These are phyloP conservation scores for Ochropacha duplaris DNA, from an alignment of 2,888 invertebrate genomes.

Conservation along the genomic window DNA sequence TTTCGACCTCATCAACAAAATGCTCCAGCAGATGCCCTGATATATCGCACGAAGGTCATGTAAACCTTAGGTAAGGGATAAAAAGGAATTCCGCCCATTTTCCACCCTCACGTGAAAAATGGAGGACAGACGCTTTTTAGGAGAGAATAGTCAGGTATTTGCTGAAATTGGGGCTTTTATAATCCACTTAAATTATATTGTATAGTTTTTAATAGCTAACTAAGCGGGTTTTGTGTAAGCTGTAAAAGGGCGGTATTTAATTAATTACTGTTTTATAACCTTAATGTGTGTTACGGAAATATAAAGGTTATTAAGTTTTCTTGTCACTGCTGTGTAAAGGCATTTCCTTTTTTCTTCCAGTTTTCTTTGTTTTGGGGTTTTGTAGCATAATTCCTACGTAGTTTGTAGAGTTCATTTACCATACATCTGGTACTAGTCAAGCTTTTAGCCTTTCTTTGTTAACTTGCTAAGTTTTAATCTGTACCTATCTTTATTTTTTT, in stretches of 20 bases:
- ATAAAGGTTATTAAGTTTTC: too few species aligned
- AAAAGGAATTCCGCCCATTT: conserved; percentile 28
- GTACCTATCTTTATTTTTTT: too few species aligned
- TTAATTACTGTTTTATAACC: neutral
- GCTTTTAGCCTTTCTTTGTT: too few species aligned
- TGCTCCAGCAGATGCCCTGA: conserved; percentile 14
- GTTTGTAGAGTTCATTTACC: too few species aligned
- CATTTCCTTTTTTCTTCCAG: too few species aligned
- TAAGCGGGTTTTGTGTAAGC: neutral
- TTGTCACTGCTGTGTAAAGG: too few species aligned
- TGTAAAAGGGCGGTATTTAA: neutral
- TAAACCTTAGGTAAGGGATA: conserved; percentile 40
- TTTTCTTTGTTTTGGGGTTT: too few species aligned
- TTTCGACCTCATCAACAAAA: conserved; percentile 15
- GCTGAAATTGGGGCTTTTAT: conserved; percentile 3
- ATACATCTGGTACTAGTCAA: too few species aligned
- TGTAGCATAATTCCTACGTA: too few species aligned
- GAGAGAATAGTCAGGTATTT: neutral
- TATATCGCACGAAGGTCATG: conserved; percentile 20
- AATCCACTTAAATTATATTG: neutral
- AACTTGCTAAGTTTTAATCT: too few species aligned
- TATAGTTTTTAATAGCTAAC: neutral
- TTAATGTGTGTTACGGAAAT: too few species aligned
- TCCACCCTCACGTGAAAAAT: conserved; percentile 33
- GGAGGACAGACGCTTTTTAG: conserved; percentile 2